phyloP scores from a whole-genome alignment of 2,888 invertebrate genomes.

The Barypeithes pellucidus region DNA sequence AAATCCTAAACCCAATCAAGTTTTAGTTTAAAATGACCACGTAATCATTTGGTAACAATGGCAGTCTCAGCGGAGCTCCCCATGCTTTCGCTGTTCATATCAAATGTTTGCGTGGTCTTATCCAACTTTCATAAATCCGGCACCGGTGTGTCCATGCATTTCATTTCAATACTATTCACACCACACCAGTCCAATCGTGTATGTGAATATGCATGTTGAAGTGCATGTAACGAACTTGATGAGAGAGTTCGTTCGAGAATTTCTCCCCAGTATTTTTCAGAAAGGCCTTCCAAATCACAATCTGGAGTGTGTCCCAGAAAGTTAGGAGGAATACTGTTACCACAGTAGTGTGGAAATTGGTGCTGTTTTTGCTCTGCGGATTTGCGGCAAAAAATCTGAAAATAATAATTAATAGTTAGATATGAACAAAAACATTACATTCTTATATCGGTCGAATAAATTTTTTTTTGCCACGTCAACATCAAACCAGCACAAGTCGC shows the following conservation, averaged over 20 bases:
- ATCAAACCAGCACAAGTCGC: no score
- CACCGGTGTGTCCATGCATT: constrained; percentile 66
- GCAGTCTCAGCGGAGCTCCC: constrained; percentile 66
- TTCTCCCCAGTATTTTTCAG: constrained; percentile 77
- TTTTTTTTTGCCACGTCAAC: no score
- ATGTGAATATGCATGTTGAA: constrained; percentile 65
- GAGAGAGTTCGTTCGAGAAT: constrained; percentile 85
- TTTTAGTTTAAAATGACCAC: constrained; percentile 47
- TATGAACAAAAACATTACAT: no score
- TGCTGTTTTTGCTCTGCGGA: constrained; percentile 59
- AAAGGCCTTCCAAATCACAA: constrained; percentile 73
- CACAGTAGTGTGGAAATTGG: constrained; percentile 65
- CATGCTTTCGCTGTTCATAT: constrained; percentile 65
- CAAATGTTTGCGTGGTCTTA: constrained; percentile 70
- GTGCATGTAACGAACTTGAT: constrained; percentile 81
- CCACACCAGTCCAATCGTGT: constrained; percentile 65
- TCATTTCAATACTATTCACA: constrained; percentile 65
- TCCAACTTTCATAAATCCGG: constrained; percentile 71
- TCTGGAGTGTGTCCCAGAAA: constrained; percentile 67
- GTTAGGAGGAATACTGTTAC: constrained; percentile 59
- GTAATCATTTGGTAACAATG: constrained; percentile 61
- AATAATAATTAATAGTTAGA: neutral
- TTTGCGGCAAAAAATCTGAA: constrained; percentile 65
- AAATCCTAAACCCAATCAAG: constrained; percentile 9
- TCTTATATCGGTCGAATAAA: no score